Base-by-base conservation (phyloP, 2,113 vertebrate species). In the Phaethon lepturus region DNA sequence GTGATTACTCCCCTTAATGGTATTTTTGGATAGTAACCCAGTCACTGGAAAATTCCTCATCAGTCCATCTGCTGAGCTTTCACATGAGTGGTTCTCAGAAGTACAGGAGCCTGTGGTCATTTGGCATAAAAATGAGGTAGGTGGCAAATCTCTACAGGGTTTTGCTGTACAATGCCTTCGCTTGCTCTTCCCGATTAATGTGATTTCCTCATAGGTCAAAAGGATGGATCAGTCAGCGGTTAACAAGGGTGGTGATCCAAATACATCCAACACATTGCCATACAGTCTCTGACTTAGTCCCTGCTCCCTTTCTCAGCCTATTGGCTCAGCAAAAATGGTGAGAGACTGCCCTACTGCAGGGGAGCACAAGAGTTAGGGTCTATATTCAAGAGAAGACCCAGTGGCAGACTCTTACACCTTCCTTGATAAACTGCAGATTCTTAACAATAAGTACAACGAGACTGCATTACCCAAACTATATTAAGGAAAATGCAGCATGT, bases 21-120 rank as follows among this genome's bases (percentile, higher is more conserved):
- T 56, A 67, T 59, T 96, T 97, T 91, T 95, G 82, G 55, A 89
- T 67, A 55, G 40, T 40, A 84, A 92, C 29, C 5, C 28, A 86
- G 2, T 63, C 47, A 52, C 60, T 74, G 76, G 56, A 73, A 96
- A 88, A 91, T 56, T 90, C 60, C 31, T 90, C 68, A 92, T 86
- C 63, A 67, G 79, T 74, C 75, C 92, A 66, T 92, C 86, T 95
- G 55, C 68, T 81, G 68, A 75, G 28, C 35, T 79, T 15, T 94
- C 58, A 62, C 31, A 42, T 79, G 71, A 84, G 50, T 63, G 71
- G 38, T 42, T 79, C 28, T 80, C 75, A 52, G 38, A 83, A 93
- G n/a, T 71, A 60, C 4, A 69, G 68, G 12, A 84, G 14, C 42
- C 56, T 64, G 12, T 85, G 68, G 73, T 85, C 44, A 81, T 82